Conservation (phyloP, 2,113 vertebrate species). For the Oophaga pumilio region DNA sequence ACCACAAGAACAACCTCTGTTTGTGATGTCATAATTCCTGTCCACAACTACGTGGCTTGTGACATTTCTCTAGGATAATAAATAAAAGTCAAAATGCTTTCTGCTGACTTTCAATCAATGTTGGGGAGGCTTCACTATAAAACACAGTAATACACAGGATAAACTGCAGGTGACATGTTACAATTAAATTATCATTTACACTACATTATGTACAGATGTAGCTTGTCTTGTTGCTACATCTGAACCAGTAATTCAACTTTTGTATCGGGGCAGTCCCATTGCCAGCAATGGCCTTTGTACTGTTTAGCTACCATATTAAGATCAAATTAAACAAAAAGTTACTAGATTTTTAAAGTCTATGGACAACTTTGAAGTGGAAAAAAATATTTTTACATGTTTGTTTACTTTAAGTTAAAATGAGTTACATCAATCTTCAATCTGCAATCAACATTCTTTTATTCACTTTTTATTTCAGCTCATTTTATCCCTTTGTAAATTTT, state of each 20-base stretch:
- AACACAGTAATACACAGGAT: constrained; percentile 1
- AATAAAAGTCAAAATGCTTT: constrained; percentile 6
- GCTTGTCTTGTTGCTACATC: constrained; percentile 13
- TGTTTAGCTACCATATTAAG: neutral
- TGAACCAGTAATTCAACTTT: neutral
- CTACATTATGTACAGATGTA: constrained; percentile 17
- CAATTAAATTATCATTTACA: constrained; percentile 17
- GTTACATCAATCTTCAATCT: neutral
- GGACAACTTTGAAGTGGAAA: neutral
- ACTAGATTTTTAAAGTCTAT: neutral
- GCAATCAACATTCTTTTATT: neutral
- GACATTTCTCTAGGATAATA: neutral
- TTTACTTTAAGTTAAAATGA: neutral
- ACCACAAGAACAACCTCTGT: constrained; percentile 12
- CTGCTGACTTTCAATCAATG: neutral
- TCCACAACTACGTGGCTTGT: neutral
- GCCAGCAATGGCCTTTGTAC: constrained; percentile 31
- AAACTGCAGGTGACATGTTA: neutral
- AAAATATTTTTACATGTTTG: neutral
- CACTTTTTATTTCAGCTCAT: neutral
- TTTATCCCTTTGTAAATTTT: neutral
- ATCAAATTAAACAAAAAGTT: neutral
- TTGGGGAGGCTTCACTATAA: constrained; percentile 17
- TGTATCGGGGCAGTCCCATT: constrained; percentile 4
- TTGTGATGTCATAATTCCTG: constrained; percentile 21